Evolutionary conservation across 2,113 vertebrate genomes (phyloP).

Genomic region (Gracilinanus agilis): DNA sequence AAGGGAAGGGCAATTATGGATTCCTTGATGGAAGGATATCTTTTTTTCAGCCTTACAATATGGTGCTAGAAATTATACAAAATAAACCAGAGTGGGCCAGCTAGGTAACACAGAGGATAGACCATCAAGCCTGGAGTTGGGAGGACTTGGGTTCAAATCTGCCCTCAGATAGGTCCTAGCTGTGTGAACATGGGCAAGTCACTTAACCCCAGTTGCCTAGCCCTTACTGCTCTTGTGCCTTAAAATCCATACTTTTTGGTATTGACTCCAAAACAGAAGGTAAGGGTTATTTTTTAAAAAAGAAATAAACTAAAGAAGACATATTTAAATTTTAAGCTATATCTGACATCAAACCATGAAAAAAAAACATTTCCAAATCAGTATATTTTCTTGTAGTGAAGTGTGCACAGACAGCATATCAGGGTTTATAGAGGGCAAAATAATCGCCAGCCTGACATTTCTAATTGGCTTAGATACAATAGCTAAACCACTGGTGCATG

Average conservation of each 20-base stretch:
- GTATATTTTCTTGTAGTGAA: slow-evolving; percentile 56
- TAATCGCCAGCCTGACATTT: slow-evolving; percentile 48
- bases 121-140: no score
- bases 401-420: neutral
- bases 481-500: slow-evolving; percentile 15
- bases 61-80: slow-evolving; percentile 27
- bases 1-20: slow-evolving; percentile 38
- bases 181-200: no score
- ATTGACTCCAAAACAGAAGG: no score
- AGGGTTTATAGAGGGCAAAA: slow-evolving; percentile 58
- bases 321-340: slow-evolving; percentile 48
- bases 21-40: slow-evolving; percentile 45
- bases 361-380: slow-evolving; percentile 60
- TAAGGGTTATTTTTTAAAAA: no score
- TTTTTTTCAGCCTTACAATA: slow-evolving; percentile 41
- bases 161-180: no score
- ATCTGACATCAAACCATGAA: slow-evolving; percentile 55
- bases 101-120: no score
- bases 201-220: no score
- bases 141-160: no score
- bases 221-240: no score
- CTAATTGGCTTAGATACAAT: slow-evolving; percentile 19
- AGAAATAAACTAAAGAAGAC: slow-evolving; percentile 49
- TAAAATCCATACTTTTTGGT: no score
- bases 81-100: slow-evolving; percentile 24